Conservation (phyloP, 2,113 vertebrate genomes). For the Erythrolamprus reginae region DNA sequence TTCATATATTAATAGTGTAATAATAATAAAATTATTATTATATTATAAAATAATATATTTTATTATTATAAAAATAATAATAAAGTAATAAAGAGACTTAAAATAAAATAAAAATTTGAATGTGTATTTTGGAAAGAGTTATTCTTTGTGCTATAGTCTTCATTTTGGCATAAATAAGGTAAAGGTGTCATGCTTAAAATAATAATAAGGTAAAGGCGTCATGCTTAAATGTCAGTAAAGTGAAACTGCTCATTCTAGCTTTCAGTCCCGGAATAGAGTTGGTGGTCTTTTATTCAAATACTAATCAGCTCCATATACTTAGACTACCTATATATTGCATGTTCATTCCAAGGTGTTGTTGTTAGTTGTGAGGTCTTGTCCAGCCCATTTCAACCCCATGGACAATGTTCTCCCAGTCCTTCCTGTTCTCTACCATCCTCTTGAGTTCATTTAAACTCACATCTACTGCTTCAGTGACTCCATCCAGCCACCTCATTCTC, state of each 20-base stretch:
- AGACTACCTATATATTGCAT: not conserved
- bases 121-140: not conserved
- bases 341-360: not conserved
- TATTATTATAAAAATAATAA: no score
- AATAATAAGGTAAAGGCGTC: not conserved
- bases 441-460: no score
- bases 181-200: not conserved
- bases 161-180: not conserved
- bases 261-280: not conserved
- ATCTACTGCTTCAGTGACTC: no score
- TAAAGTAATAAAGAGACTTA: not conserved
- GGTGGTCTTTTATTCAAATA: not conserved
- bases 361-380: no score
- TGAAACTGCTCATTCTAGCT: not conserved
- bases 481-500: no score
- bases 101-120: not conserved
- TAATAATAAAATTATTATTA: no score
- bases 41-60: no score
- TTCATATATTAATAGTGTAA: not conserved
- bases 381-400: no score
- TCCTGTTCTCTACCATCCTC: no score
- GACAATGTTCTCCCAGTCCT: no score
- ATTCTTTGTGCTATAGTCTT: not conserved
- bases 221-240: not conserved
- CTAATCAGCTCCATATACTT: not conserved